These are phyloP conservation scores for Acronicta aceris DNA, from an alignment of 2,888 invertebrate genomes.

Conservation along the genomic window DNA sequence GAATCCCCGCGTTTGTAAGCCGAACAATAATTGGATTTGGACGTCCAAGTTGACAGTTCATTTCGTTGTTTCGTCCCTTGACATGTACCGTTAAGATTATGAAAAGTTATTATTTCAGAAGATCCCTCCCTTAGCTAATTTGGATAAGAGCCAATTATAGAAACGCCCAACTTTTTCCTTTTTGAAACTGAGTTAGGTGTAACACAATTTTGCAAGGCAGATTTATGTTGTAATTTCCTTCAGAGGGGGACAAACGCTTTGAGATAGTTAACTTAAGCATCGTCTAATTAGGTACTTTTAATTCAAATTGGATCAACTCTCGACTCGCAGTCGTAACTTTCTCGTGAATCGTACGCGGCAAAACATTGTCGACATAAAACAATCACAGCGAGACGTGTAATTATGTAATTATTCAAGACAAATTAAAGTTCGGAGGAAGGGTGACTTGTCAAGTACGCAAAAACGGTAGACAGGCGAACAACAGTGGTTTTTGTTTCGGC, in stretches of 20 bases:
- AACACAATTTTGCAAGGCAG: constrained; percentile 74
- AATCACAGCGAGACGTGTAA: constrained; percentile 71
- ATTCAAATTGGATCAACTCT: constrained; percentile 67
- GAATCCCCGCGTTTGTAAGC: constrained; percentile 82
- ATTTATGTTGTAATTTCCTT: constrained; percentile 78
- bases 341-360: constrained; percentile 51
- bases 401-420: constrained; percentile 84
- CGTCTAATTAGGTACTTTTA: constrained; percentile 71
- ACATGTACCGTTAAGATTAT: constrained; percentile 84
- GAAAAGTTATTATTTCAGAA: constrained; percentile 83
- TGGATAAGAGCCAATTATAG: constrained; percentile 82
- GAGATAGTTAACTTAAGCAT: constrained; percentile 66
- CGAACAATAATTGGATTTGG: constrained; percentile 86
- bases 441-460: constrained; percentile 83
- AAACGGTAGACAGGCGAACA: constrained; percentile 81
- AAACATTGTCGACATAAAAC: constrained; percentile 62
- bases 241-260: constrained; percentile 64
- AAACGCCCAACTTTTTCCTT: constrained; percentile 71
- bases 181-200: constrained; percentile 73
- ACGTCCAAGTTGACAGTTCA: constrained; percentile 87
- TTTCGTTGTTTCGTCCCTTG: constrained; percentile 83
- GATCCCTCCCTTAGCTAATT: constrained; percentile 74
- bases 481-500: constrained; percentile 78
- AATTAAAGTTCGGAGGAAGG: constrained; percentile 75
- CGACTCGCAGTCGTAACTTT: constrained; percentile 55